These are phyloP conservation scores for Alca torda DNA, from an alignment of 2,797 vertebrate species.

Conservation along the genomic window DNA sequence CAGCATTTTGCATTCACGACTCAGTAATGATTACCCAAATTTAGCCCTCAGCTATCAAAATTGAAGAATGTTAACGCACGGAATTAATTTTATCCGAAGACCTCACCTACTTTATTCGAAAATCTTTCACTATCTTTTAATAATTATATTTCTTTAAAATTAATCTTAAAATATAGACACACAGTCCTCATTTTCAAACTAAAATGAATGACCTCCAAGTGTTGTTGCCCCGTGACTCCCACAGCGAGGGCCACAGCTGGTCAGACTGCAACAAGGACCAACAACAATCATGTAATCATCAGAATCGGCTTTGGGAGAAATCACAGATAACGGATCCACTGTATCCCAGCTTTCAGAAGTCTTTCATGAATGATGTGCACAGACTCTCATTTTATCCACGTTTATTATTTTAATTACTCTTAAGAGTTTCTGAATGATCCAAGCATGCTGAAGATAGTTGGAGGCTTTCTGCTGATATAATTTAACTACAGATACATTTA, in stretches of 20 bases:
- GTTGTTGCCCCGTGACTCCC: background rate
- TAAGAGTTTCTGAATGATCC: background rate
- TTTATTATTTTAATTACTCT: background rate
- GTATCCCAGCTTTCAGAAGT: background rate
- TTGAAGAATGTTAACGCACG: background rate
- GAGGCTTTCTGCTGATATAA: background rate
- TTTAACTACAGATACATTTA: background rate
- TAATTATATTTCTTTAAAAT: background rate
- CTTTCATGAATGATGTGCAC: background rate
- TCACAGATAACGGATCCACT: background rate
- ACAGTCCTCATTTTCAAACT: background rate
- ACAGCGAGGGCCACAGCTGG: background rate
- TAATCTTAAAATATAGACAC: background rate
- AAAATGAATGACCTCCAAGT: background rate
- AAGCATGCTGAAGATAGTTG: background rate
- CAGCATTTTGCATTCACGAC: background rate
- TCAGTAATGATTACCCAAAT: background rate
- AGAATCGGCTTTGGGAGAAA: background rate
- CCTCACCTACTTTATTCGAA: background rate
- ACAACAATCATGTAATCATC: background rate
- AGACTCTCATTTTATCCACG: background rate
- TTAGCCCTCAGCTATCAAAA: background rate
- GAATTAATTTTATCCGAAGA: background rate
- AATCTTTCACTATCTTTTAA: background rate
- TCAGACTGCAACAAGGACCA: background rate